Evolutionary conservation across 2,888 invertebrate genomes (phyloP).

Genomic region (Flexamia atlantica): DNA sequence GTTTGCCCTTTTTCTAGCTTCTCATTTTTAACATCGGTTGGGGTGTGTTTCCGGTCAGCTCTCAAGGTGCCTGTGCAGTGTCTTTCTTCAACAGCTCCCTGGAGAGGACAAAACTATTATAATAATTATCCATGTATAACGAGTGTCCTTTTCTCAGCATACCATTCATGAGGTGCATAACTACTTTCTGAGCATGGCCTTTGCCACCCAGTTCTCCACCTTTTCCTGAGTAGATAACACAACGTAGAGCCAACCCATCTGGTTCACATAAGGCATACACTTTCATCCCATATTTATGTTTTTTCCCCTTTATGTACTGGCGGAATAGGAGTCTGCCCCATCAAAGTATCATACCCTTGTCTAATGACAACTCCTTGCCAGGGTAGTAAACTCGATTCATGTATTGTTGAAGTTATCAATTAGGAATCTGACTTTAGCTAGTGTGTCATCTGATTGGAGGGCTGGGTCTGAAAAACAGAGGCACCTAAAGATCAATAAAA

Average conservation of each 20-base stretch:
- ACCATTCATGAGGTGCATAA: neutral
- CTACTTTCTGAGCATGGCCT: constrained; percentile 34
- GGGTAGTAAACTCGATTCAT: neutral
- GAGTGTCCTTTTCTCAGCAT: neutral
- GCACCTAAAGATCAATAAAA: neutral
- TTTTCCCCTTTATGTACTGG: no score
- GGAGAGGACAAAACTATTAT: neutral
- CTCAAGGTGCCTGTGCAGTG: constrained; percentile 16
- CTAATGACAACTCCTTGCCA: neutral
- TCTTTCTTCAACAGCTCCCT: neutral
- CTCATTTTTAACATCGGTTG: no score
- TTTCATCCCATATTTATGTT: no score
- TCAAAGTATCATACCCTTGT: constrained; percentile 10
- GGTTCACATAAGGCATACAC: constrained; percentile 17
- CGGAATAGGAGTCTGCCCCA: neutral
- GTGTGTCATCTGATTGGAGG: neutral
- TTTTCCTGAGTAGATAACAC: neutral
- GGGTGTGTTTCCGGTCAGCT: no score
- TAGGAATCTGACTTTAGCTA: neutral
- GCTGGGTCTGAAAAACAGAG: neutral
- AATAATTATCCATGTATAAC: no score
- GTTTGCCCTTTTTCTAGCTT: no score
- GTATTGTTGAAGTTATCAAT: constrained; percentile 8
- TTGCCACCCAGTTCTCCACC: no score
- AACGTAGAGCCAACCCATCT: neutral